These are phyloP conservation scores for Drosophila melanosoma DNA, from an alignment of 2,888 invertebrate genomes.

Conservation along the genomic window DNA sequence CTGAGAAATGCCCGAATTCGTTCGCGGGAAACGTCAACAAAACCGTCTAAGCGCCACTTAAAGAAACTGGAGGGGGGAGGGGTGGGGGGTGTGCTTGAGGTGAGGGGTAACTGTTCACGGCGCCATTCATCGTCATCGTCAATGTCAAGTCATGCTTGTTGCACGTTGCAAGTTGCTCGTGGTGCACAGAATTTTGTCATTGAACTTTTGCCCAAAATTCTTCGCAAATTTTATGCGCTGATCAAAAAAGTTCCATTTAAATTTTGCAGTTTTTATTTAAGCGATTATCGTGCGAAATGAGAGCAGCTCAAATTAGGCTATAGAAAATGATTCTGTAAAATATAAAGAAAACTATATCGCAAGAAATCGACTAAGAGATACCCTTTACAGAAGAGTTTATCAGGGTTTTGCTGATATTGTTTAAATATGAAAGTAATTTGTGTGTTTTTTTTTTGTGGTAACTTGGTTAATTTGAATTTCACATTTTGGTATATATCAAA, in stretches of 20 bases:
- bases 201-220: conserved; percentile 46
- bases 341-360: background rate
- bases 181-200: conserved; percentile 44
- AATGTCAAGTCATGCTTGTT: conserved; percentile 37
- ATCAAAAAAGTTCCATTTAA: conserved; percentile 2
- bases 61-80: too few relatives aligned
- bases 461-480: background rate
- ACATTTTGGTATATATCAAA: background rate
- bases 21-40: conserved; percentile 29
- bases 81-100: background rate
- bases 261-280: conserved; percentile 25
- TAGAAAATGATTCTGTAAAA: background rate
- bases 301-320: conserved; percentile 9
- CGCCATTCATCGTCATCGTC: conserved; percentile 82
- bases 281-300: conserved; percentile 12
- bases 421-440: background rate
- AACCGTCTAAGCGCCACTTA: conserved; percentile 76
- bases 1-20: conserved; percentile 69
- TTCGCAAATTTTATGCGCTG: conserved; percentile 15
- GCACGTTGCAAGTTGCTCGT: conserved; percentile 1
- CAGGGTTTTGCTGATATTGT: background rate
- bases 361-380: background rate
- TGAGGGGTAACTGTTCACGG: conserved; percentile 67
- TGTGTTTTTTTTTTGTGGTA: background rate
- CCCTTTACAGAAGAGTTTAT: background rate